Evolutionary conservation across 2,797 vertebrate genomes (phyloP).

Genomic region (Acestrorhynchus altus): DNA sequence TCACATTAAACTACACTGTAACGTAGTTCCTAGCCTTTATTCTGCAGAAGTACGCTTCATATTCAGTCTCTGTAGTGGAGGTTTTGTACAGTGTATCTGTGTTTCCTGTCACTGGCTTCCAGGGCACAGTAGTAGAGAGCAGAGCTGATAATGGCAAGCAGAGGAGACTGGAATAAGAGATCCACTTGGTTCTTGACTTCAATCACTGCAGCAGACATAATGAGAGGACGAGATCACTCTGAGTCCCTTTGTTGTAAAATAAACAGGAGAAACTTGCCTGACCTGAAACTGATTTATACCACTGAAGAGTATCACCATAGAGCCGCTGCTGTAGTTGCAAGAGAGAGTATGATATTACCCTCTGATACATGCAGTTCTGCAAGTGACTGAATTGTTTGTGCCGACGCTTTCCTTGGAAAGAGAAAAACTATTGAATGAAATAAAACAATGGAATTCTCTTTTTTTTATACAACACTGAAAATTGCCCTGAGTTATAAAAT

Average conservation of each 20-base stretch:
- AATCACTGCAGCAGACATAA: neutral
- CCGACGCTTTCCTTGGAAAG: neutral
- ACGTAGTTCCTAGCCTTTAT: too few relatives aligned
- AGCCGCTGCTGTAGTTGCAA: neutral
- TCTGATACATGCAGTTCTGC: neutral
- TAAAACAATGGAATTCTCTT: neutral
- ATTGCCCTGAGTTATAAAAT: neutral
- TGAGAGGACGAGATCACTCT: neutral
- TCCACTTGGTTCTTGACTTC: neutral
- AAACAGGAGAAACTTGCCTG: neutral
- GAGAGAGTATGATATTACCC: too few relatives aligned
- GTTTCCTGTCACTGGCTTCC: conserved; percentile 5
- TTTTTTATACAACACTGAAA: neutral
- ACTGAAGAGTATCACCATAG: neutral
- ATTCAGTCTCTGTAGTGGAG: too few relatives aligned
- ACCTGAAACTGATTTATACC: neutral
- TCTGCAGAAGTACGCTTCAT: too few relatives aligned
- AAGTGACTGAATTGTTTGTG: neutral
- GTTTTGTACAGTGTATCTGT: neutral
- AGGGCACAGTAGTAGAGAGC: too few relatives aligned
- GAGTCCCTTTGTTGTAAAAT: neutral
- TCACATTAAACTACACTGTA: too few relatives aligned
- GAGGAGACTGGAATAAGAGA: neutral
- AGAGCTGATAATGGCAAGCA: too few relatives aligned
- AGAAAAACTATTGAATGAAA: neutral